Conservation (phyloP, 2,888 invertebrate genomes). For the Unio pictorum region DNA sequence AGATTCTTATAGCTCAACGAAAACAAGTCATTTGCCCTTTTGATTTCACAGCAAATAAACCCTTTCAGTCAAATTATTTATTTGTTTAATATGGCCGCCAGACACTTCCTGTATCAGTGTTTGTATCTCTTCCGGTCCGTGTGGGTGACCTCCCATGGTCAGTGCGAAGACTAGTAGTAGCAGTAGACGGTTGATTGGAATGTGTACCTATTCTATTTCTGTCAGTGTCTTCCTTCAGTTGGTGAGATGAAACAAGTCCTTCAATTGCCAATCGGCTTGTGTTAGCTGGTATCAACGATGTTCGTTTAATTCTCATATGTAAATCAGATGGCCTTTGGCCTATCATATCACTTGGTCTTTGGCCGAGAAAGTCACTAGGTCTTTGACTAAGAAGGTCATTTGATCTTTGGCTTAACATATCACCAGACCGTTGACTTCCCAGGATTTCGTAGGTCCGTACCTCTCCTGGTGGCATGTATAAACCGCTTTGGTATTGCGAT, state of each 20-base stretch:
- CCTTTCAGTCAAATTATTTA: no score
- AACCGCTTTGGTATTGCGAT: conserved; percentile 57
- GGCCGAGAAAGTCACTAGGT: conserved; percentile 11
- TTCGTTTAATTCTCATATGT: conserved; percentile 33
- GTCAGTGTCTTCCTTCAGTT: conserved; percentile 28
- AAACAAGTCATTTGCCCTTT: no score
- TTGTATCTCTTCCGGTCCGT: conserved; percentile 16
- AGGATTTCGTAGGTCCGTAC: conserved; percentile 54
- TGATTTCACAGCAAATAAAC: no score
- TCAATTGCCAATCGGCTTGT: conserved; percentile 30
- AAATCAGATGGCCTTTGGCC: conserved; percentile 30
- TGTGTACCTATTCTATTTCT: conserved; percentile 11
- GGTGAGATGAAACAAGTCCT: conserved; percentile 13
- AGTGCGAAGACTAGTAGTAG: no score
- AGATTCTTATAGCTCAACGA: no score
- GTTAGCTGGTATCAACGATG: conserved; percentile 30
- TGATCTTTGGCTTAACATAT: conserved; percentile 16
- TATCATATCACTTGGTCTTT: conserved; percentile 25
- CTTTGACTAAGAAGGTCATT: conserved; percentile 26
- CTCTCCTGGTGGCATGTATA: conserved; percentile 54
- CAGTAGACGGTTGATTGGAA: no score
- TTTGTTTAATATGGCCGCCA: conserved; percentile 59
- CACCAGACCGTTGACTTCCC: conserved; percentile 14
- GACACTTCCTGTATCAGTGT: conserved; percentile 40
- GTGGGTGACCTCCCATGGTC: no score